Percentiles rank a stretch among this genome's conserved stretches.
These are phyloP conservation scores for Oncorhynchus clarkii DNA, from an alignment of 2,113 vertebrate genomes.

Conservation along the genomic window DNA sequence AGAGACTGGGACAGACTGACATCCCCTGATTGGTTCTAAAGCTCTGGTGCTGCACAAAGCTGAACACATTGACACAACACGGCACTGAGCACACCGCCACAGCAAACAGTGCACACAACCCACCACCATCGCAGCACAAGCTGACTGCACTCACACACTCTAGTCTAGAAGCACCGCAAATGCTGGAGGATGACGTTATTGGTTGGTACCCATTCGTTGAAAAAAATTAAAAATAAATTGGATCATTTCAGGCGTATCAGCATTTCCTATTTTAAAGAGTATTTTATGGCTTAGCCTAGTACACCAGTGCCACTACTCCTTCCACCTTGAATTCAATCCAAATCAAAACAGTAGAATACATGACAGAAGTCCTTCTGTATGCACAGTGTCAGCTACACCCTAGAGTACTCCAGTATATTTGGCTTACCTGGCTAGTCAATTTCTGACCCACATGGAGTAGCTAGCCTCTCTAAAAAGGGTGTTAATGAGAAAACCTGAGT, in stretches of 20 bases:
- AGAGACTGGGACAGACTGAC: constrained; percentile 9
- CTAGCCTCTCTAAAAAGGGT: background rate
- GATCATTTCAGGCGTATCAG: background rate
- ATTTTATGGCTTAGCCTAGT: background rate
- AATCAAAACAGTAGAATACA: background rate
- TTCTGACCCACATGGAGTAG: background rate
- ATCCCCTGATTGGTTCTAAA: constrained; percentile 12
- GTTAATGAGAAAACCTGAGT: constrained; percentile 5
- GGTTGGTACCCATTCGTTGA: background rate
- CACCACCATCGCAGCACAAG: background rate
- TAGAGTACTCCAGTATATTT: background rate
- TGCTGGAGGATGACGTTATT: background rate
- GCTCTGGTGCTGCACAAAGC: constrained; percentile 15
- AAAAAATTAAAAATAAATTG: too few relatives aligned
- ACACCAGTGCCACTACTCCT: background rate
- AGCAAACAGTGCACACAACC: constrained; percentile 19
- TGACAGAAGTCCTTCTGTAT: background rate
- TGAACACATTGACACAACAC: constrained; percentile 9
- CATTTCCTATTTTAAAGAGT: background rate
- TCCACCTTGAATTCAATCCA: background rate
- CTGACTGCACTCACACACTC: constrained; percentile 19
- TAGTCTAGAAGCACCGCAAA: background rate
- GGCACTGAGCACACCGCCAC: constrained; percentile 32
- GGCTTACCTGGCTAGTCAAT: background rate
- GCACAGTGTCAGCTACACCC: background rate